A percentile compares a stretch with the other conserved stretches of the same genome.
These are phyloP conservation scores for Leptarthrus brevirostris DNA, from an alignment of 2,888 invertebrate genomes.

Conservation along the genomic window DNA sequence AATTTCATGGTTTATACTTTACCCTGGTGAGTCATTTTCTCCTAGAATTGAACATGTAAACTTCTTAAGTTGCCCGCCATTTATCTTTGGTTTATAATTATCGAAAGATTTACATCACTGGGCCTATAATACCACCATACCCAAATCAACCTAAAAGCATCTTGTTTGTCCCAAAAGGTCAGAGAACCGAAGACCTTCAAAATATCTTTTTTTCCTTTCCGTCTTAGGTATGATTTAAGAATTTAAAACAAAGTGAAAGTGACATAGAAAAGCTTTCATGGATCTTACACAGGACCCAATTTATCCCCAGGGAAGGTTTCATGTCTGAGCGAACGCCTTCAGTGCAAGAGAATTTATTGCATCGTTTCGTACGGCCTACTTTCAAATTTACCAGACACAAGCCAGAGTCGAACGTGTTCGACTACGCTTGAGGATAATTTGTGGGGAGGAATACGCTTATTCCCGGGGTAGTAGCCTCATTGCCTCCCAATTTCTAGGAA, in stretches of 20 bases:
- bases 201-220: not conserved
- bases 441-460: not conserved
- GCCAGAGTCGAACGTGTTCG: not conserved
- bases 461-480: not conserved
- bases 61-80: not conserved
- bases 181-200: slow-evolving; percentile 10
- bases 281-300: not conserved
- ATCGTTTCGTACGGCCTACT: not conserved
- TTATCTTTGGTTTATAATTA: slow-evolving; percentile 18
- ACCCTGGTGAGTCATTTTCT: slow-evolving; percentile 4
- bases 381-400: slow-evolving; percentile 1
- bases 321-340: not conserved
- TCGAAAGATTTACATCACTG: slow-evolving; percentile 22
- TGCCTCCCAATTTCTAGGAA: not conserved
- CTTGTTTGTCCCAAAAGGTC: not conserved
- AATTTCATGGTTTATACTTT: slow-evolving; percentile 23
- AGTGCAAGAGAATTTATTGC: slow-evolving; percentile 4
- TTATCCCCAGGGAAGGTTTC: slow-evolving; percentile 1
- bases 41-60: not conserved
- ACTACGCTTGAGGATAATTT: not conserved
- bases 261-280: not conserved
- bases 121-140: too few relatives aligned
- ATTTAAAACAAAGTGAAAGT: not conserved
- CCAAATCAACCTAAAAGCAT: not conserved
- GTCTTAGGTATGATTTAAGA: not conserved